Evolutionary conservation across 2,113 vertebrate genomes (phyloP).

Genomic region (Dromaius novaehollandiae): DNA sequence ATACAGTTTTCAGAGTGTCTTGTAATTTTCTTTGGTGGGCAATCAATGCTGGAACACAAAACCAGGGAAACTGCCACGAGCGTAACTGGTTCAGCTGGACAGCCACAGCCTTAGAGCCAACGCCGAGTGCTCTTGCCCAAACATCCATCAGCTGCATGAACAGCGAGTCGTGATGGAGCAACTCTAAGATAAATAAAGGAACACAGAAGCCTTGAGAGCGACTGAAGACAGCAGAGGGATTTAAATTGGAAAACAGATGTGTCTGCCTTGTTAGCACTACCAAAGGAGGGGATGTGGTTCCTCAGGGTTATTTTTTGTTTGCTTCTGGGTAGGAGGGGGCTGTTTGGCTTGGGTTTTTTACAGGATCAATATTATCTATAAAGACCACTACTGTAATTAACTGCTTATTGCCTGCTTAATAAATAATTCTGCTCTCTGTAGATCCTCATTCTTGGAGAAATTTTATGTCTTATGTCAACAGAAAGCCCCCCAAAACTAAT

Average conservation of each 20-base stretch:
- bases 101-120: not conserved
- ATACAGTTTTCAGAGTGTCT: not conserved
- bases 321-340: not conserved
- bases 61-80: not conserved
- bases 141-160: not conserved
- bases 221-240: not conserved
- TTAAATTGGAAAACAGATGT: not conserved
- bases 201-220: not conserved
- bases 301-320: not conserved
- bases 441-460: not conserved
- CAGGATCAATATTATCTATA: not conserved
- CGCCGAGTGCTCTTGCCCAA: not conserved
- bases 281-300: not conserved
- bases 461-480: not conserved
- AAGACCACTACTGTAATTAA: not conserved
- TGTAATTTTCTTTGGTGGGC: not conserved
- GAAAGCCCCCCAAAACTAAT: not conserved
- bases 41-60: not conserved
- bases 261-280: not conserved
- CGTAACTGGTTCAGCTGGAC: not conserved
- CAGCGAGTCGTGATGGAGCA: not conserved
- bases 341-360: not conserved
- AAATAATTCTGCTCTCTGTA: not conserved
- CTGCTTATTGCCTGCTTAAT: slow-evolving; percentile 24
- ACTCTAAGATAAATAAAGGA: not conserved